Conservation (phyloP, 2,113 vertebrate genomes). For the Callipepla squamata region DNA sequence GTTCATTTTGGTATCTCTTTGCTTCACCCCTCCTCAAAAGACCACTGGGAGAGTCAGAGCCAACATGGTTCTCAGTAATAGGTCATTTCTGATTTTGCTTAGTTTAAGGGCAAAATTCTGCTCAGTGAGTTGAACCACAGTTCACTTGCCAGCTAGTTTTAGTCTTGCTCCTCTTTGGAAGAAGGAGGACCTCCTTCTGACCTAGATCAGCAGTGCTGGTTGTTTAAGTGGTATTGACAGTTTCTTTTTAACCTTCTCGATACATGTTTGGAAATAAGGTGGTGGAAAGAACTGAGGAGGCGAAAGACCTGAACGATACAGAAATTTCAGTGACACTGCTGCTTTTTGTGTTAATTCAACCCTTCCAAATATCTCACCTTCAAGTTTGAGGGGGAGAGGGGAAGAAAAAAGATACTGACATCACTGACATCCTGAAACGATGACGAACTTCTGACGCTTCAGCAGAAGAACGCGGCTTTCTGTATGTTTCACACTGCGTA, state of each 20-base stretch:
- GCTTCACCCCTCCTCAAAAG: background rate
- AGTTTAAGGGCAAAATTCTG: background rate
- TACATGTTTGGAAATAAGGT: background rate
- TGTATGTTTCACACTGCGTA: slow-evolving; percentile 18
- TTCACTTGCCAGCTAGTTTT: background rate
- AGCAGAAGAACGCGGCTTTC: slow-evolving; percentile 8
- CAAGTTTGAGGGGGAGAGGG: background rate
- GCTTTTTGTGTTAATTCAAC: background rate
- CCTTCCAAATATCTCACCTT: background rate
- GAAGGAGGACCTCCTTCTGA: background rate
- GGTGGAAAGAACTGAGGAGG: background rate
- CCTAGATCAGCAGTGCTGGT: background rate
- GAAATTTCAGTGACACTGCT: background rate
- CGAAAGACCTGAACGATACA: background rate
- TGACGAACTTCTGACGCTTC: background rate
- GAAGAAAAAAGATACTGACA: background rate
- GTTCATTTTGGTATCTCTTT: background rate
- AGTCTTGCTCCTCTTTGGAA: background rate
- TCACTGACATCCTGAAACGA: background rate
- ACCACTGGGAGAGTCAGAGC: background rate
- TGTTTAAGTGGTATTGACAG: background rate
- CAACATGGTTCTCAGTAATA: background rate
- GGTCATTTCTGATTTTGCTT: background rate
- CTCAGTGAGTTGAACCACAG: background rate
- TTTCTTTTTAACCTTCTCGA: background rate